phyloP scores from a whole-genome alignment of 2,113 vertebrate species.

The Pachypanchax playfairii region DNA sequence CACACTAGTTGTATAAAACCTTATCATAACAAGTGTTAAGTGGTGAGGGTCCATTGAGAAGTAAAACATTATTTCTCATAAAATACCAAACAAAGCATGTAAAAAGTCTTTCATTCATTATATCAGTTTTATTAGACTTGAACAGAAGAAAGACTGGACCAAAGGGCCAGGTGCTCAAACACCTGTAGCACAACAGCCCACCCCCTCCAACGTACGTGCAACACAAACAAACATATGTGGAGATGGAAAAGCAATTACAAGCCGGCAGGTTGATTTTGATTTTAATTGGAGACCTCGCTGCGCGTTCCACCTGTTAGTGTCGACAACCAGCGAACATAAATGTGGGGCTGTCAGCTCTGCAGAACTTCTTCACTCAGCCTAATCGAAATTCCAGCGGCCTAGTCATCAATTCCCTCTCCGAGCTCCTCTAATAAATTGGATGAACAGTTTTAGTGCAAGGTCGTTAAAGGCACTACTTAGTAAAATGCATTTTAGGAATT shows the following conservation, averaged over 20 bases:
- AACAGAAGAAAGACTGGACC: too few species aligned
- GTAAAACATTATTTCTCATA: too few species aligned
- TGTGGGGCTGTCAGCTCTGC: slow-evolving; percentile 41
- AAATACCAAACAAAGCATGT: too few species aligned
- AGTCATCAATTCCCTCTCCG: slow-evolving; percentile 44
- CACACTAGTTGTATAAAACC: too few species aligned
- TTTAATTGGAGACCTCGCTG: slow-evolving; percentile 69
- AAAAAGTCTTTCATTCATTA: too few species aligned
- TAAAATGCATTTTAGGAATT: slow-evolving; percentile 26
- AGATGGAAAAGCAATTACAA: slow-evolving; percentile 67
- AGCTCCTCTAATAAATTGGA: slow-evolving; percentile 53
- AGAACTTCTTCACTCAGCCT: slow-evolving; percentile 38
- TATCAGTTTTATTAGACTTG: too few species aligned
- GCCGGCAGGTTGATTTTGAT: slow-evolving; percentile 71
- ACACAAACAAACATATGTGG: slow-evolving; percentile 8
- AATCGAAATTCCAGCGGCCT: slow-evolving; percentile 39
- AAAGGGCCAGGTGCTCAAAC: too few species aligned
- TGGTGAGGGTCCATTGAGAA: too few species aligned
- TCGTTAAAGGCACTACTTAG: slow-evolving; percentile 42
- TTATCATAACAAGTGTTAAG: too few species aligned
- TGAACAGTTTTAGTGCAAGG: slow-evolving; percentile 39
- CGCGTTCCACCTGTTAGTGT: slow-evolving; percentile 70
- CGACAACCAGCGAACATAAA: slow-evolving; percentile 61
- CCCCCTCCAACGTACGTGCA: too few species aligned
- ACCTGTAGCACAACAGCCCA: too few species aligned